Percentiles rank a stretch among this genome's conserved stretches.
These are phyloP conservation scores for Lamproptera curius DNA, from an alignment of 2,888 invertebrate genomes.

Conservation along the genomic window DNA sequence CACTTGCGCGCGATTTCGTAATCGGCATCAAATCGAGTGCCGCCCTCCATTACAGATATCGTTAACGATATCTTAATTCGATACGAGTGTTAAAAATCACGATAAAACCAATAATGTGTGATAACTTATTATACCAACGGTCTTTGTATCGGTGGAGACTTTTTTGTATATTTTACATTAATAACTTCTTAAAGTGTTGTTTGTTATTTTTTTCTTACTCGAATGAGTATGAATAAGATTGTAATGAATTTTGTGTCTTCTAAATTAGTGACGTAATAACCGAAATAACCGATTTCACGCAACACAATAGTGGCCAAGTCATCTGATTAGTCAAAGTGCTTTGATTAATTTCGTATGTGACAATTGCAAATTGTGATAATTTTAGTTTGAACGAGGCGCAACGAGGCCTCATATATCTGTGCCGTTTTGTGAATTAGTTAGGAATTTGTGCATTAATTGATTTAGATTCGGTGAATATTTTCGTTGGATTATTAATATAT, in stretches of 20 bases:
- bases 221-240: too few species aligned
- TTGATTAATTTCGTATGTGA: conserved; percentile 2
- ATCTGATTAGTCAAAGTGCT: conserved; percentile 3
- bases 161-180: conserved; percentile 8
- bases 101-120: conserved; percentile 8
- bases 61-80: conserved; percentile 9
- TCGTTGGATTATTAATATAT: too few species aligned
- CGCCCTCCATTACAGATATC: not conserved
- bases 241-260: too few species aligned
- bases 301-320: conserved; percentile 6
- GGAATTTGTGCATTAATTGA: too few species aligned
- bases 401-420: too few species aligned
- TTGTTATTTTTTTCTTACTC: too few species aligned
- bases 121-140: conserved; percentile 16
- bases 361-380: conserved; percentile 1
- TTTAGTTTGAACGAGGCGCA: conserved; percentile 2
- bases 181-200: too few species aligned
- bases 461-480: too few species aligned
- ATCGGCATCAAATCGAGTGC: not conserved
- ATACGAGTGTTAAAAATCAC: conserved; percentile 3
- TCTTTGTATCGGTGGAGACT: conserved; percentile 5
- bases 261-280: not conserved
- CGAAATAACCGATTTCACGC: not conserved
- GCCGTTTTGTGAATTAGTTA: too few species aligned
- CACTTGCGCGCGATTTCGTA: not conserved